Evolutionary conservation across 1,140 invertebrate genomes (phyloP).

Genomic region (Melanaphis sacchari): DNA sequence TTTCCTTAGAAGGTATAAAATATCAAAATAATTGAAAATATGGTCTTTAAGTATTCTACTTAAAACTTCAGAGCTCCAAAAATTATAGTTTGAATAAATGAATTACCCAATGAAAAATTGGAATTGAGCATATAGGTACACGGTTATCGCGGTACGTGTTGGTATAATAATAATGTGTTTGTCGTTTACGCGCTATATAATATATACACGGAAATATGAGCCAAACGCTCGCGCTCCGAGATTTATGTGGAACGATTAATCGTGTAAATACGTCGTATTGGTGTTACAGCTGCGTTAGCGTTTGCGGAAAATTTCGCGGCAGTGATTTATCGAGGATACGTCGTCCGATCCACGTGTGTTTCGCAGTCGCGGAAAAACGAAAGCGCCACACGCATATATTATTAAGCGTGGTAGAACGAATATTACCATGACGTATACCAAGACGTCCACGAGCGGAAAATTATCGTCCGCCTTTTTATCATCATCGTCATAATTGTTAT

Average conservation of each 20-base stretch:
- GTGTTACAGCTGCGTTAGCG: background rate
- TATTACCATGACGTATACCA: background rate
- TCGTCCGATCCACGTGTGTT: background rate
- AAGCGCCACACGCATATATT: background rate
- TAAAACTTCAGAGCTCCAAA: too few species aligned
- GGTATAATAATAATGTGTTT: too few species aligned
- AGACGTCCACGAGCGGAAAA: background rate
- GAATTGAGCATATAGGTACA: too few species aligned
- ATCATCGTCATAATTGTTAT: background rate
- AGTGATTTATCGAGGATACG: background rate
- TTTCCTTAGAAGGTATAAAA: too few species aligned
- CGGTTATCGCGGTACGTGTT: too few species aligned
- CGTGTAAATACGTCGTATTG: background rate
- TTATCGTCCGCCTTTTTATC: background rate
- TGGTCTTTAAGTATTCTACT: too few species aligned
- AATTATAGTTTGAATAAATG: too few species aligned
- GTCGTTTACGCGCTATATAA: too few species aligned
- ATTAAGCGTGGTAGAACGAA: background rate
- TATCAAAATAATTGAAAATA: too few species aligned
- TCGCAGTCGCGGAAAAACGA: background rate
- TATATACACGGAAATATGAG: background rate
- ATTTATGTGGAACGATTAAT: conserved; percentile 27
- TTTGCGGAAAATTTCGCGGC: background rate
- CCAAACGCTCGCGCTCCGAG: background rate
- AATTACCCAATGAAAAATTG: too few species aligned